Evolutionary conservation across 1,140 invertebrate genomes (phyloP), one percentile per base, ranked within the genome.

Genomic region (Acromyrmex charruanus): DNA sequence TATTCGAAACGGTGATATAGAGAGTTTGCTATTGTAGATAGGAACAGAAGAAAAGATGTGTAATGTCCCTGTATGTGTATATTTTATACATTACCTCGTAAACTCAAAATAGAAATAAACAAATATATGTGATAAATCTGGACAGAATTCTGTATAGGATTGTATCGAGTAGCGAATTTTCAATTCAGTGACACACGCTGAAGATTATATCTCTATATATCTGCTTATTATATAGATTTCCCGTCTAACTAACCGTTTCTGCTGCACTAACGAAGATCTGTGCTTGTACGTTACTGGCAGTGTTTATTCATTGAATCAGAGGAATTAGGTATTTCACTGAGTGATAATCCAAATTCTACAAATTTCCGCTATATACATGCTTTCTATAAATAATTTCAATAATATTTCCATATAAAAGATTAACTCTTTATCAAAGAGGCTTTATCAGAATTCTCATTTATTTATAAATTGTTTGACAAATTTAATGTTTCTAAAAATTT

Each of bases 191-290:
- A 74, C 55, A 84, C 39, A 84, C 39, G 31, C 39, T 74, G 68
- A 82, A 82, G 80, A 74, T 82, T 39, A 61, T 49, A 31, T 82
- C 77, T 55, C 25, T 74, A 53, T 72, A 61, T 16, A 44, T 25
- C 39, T 12, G 55, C 55, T 84, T 84, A 84, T 75, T 84, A 75
- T 44, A 84, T 44, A 84, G 80, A 84, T 74, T 84, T 84, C 68
- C 58, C 35, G 69, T 84, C 55, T 84, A 84, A 84, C 55, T 84
- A 82, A 82, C 66, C 68, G 80, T 84, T 75, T 84, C 69, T 72
- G 69, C 66, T 81, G 66, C 68, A 59, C 79, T 82, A 82, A 82
- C 80, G 80, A 82, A 82, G 68, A 84, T 84, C 80, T 63, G 39
- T 35, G 80, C 58, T 63, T 69, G 31, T 31, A 55, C 51, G 25